A percentile compares a stretch with the other conserved stretches of the same genome.
phyloP scores from a whole-genome alignment of 2,888 invertebrate species.

The Epirrhoe alternata region DNA sequence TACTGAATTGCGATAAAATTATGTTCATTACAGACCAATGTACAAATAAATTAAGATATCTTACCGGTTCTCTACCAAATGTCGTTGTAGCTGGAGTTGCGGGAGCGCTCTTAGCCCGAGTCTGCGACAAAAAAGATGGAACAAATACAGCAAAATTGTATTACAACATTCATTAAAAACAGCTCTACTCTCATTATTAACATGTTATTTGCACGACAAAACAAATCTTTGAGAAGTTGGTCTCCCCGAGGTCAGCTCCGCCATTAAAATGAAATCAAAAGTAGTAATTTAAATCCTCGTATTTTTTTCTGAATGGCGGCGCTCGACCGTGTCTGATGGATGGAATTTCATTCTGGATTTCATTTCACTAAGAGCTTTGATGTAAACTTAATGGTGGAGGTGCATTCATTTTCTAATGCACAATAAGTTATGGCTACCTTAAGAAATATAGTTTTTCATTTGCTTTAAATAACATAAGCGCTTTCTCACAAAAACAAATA shows the following conservation, averaged over 20 bases:
- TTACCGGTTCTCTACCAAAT: conserved; percentile 72
- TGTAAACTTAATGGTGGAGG: conserved; percentile 41
- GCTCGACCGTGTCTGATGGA: conserved; percentile 46
- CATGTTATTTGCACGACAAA: conserved; percentile 45
- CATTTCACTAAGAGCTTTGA: conserved; percentile 47
- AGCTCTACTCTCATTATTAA: conserved; percentile 41
- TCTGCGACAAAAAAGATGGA: conserved; percentile 68
- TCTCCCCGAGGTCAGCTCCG: conserved; percentile 54
- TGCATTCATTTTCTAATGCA: conserved; percentile 15
- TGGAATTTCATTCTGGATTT: conserved; percentile 59
- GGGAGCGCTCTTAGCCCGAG: conserved; percentile 81
- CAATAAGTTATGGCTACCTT: neutral
- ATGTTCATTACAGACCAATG: conserved; percentile 11
- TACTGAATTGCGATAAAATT: conserved; percentile 21
- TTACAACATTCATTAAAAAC: conserved; percentile 30
- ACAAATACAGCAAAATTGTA: conserved; percentile 34
- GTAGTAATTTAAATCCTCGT: conserved; percentile 66
- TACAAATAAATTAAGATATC: conserved; percentile 33
- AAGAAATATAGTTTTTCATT: neutral
- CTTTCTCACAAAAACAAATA: neutral
- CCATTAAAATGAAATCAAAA: conserved; percentile 73
- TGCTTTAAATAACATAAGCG: neutral
- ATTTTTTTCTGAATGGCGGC: conserved; percentile 53
- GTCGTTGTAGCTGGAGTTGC: conserved; percentile 71
- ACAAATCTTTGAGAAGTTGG: conserved; percentile 50